Base-by-base conservation (phyloP, 2,888 invertebrate species). In the Timema podura region DNA sequence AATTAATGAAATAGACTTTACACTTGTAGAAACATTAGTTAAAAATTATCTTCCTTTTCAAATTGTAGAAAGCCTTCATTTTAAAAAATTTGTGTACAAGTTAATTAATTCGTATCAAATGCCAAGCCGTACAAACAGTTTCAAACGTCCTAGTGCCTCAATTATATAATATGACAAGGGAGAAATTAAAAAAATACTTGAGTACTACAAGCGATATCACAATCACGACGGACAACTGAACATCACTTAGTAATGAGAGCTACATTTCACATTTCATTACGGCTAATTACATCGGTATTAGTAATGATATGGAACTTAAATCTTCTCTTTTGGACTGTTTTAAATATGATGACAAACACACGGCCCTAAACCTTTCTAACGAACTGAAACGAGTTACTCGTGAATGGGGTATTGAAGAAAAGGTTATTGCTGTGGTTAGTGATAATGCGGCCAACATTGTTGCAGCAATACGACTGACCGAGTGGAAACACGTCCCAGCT, bases 231-330 rank as follows among this genome's bases (percentile, higher is more conserved):
- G 54, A 54, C 16, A 16, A 16, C 10, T 54, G 54, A 16, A 54
- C 6, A 15, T 54, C 2, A 13, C 7, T 54, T 7, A 54, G 16
- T 15, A 54, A 54, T 54, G 2, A 54, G 7, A 54, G 54, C n/a
- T 54, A 54, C 54, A 7, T 54, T n/a, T 54, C 6, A 7, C n/a
- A n/a, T n/a, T n/a, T n/a, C n/a, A 6, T 13, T 7, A 54, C 77
- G 61, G 75, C 73, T 30, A 77, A 79, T 73, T 79, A 75, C 72
- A 71, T 78, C n/a, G n/a, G n/a, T n/a, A n/a, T n/a, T 64, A 59
- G 72, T 70, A 65, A 69, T 6, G 68, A 75, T 59, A 69, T 71
- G 49, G 16, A 72, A 48, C 61, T 75, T n/a, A 54, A 70, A 54
- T 74, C 76, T 30, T 67, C 71, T 45, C 68, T 77, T 9, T 71